Evolutionary conservation across 53 echinoderm and acorn worm genomes (phyloP), one percentile per base, ranked within the genome.

Genomic region (Echinometra lucunter): DNA sequence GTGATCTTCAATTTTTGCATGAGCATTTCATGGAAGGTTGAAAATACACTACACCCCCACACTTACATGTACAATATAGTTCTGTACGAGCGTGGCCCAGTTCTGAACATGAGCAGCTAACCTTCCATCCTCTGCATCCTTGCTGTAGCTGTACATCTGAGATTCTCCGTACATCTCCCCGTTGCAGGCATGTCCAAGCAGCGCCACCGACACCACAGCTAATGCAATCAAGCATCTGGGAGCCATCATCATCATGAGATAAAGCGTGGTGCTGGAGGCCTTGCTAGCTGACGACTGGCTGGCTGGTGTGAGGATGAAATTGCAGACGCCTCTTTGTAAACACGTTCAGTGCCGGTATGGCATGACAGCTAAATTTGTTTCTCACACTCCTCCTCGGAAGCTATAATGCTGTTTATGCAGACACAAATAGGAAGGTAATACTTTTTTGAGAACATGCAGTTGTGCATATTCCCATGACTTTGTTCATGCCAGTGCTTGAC

Each of bases 41-140:
- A 27, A 66, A 70, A 53, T 53, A 53, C 53, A 53, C 13, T 13
- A 35, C 2, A 34, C 32, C 72, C 11, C 2, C 23, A 81, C 49
- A 66, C 81, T 92, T 95, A 98, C 98, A 95, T 98, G 98, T 37
- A 98, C 91, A 44, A 98, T 98, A 88, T 98, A 98, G 58, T 98
- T 97, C 88, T 98, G 97, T 53, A 98, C 96, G 8, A 97, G 96
- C 19, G 97, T 98, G 32, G 98, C 98, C 98, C 98, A 98, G 94
- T 98, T 98, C 91, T 98, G 97, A 1, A 98, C 98, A 90, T 98
- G 97, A 7, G 95, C 97, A 40, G 90, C 94, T 27, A 98, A 82
- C 12, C 95, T 82, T 27, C 94, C 94, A 1, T 95, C 97, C 90
- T 94, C 97, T 2, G 91, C 95, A 38, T 89, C 91, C 37, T 96